Evolutionary conservation across 2,797 vertebrate genomes (phyloP), one percentile per base, ranked within the genome.

Genomic region (Synanceia verrucosa): DNA sequence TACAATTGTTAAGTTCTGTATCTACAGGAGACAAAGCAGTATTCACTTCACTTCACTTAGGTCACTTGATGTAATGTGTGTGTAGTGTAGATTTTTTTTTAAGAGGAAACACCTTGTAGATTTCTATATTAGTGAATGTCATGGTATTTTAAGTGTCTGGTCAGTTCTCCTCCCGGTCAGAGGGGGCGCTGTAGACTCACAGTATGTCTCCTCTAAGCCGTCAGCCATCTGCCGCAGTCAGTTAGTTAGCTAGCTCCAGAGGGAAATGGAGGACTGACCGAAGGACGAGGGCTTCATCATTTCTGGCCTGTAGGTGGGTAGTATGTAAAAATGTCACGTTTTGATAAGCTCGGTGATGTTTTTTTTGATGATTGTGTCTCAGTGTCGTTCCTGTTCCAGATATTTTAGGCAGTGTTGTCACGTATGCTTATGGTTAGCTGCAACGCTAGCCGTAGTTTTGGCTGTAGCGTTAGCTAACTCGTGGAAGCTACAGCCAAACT

Each of bases 241-340:
- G 76, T 85, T 71, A 37, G 36, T n/a, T 12, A 86, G 78, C 84
- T 64, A 51, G 61, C 48, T 60, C 84, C 86, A 89, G 85, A 86
- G 87, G 86, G 92, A 91, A 94, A 95, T 95, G 94, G 94, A 94
- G 91, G 94, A 91, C 60, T 90, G 86, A 86, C 51, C 76, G 78
- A 79, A 70, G 59, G 74, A 23, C 84, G 86, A 94, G 85, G 82
- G 81, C 84, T 84, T 64, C 65, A 41, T 81, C 77, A 81, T 88
- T 82, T 83, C 62, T 79, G 58, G 23, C 3, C 13, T 51, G 29
- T 86, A 79, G 86, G 92, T 93, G 83, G 83, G 90, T 90, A 34
- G 34, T 76, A 51, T 19, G 26, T 11, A 63, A 4, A 1, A 19
- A 21, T 19, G 18, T 9, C 19, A 16, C 24, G 14, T 10, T 31